Evolutionary conservation across 92 coral and sea anemone species (phyloP), one percentile per base, ranked within the genome.

Genomic region (Porites cylindrica): DNA sequence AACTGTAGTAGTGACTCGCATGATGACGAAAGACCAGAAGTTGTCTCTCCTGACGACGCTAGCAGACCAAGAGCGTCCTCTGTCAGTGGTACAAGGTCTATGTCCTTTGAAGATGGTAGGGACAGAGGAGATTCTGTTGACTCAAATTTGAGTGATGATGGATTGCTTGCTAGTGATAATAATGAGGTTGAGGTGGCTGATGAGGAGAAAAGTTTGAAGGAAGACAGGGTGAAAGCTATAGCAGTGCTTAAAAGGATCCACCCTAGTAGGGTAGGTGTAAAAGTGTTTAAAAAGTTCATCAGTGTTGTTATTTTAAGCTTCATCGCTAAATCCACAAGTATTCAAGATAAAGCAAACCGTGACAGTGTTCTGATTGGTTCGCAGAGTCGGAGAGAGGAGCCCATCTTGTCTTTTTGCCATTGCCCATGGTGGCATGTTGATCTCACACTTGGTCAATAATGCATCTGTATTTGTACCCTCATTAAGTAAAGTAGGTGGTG

Each of bases 201-300:
- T 7, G 92, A 91, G 24, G 93, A 95, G 64, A 84, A 83, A 29
- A 88, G 78, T 11, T 71, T 87, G 51, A 67, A 89, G 72, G 96
- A 93, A 21, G 98, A 95, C 82, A 82, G 81, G 61, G 91, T 88
- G 68, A 93, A 95, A 63, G 98, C 98, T 4, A 91, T 95, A 43
- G 93, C 80, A 23, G 96, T 95, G 76, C 73, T 95, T 17, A 93
- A 93, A 65, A 88, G 88, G 29, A 74, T 95, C 21, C 94, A 91
- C 75, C 93, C 98, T 10, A 95, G 90, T 67, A 74, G 91, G 86
- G 96, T 95, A 86, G 82, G 98, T 58, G 51, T 1, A 8, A 38
- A 38, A 38, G 1, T 72, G 17, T 4, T 17, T 72, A 20, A 8
- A 29, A 7, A 38, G 47, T 38, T 38, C 38, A 29, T 29, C 47